Base-by-base conservation (phyloP, 2,888 invertebrate species). In the Caenorhabditis becei region DNA sequence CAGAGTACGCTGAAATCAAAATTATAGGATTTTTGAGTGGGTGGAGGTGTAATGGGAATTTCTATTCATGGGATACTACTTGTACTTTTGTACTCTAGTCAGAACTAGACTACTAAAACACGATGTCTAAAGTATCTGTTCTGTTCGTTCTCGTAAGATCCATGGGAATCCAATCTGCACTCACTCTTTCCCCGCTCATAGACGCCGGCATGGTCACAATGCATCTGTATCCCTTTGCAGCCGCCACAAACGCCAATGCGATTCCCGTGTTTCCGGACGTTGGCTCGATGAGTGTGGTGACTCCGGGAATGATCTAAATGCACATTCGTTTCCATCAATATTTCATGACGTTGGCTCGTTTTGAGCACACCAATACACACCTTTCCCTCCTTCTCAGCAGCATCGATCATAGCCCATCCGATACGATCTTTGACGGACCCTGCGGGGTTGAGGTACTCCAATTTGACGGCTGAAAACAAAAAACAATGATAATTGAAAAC, bases 351-450 rank as follows among this genome's bases (percentile, higher is more conserved):
- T 47, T 18, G 3, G n/a, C 18, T 47, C 47, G 3, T 26, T 58
- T 53, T 28, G 41, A 14, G 10, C 7, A 1, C 58, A 23, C 18
- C 18, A 53, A 35, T n/a, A 58, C 77, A 32, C 20, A 90, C 89
- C 58, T 85, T 77, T 75, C 89, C 88, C 26, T 82, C 79, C 37
- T 82, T 71, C 70, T 90, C 90, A 10, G 90, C 90, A 7, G 83
- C 87, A 3, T 80, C 71, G n/a, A 91, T 83, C 91, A 91, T 91
- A 10, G 88, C 87, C 65, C 67, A 84, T 35, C 90, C 90, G 35
- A 91, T 90, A 35, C 91, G 88, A 72, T 91, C 91, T 67, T 91
- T 91, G 24, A 91, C 87, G 20, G 88, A 88, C 41, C 88, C 87
- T 0, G 88, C 91, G 7, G 91, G 91, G 70, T 89, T 90, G 65